These are phyloP conservation scores for Moxostoma hubbsi DNA, from an alignment of 2,797 vertebrate genomes.

Conservation along the genomic window DNA sequence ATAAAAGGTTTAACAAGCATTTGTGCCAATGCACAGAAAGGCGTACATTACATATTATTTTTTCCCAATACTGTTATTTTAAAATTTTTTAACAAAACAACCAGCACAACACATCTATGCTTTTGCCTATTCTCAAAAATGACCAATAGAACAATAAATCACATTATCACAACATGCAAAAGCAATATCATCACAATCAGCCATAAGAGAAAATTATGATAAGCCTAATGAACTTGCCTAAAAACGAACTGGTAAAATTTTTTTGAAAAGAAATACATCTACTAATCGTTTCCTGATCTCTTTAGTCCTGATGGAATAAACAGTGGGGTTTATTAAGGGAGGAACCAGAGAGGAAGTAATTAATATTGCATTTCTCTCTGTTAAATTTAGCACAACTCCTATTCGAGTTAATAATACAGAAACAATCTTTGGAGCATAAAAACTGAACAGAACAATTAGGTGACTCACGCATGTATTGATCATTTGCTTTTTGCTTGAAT, in stretches of 20 bases:
- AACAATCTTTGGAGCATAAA: conserved; percentile 39
- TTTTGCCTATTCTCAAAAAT: too few species aligned
- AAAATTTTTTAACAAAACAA: too few species aligned
- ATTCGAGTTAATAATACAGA: conserved; percentile 48
- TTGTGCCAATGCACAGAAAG: too few species aligned
- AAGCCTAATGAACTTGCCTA: background rate
- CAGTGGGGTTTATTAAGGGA: conserved; percentile 48
- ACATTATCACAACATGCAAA: too few species aligned
- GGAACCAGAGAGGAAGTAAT: conserved; percentile 39
- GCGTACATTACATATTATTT: too few species aligned
- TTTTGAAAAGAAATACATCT: background rate
- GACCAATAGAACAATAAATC: too few species aligned
- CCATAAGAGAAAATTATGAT: background rate
- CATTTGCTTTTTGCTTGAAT: conserved; percentile 4
- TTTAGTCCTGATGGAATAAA: conserved; percentile 54
- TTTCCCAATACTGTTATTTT: too few species aligned
- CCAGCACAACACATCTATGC: too few species aligned
- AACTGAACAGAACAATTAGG: conserved; percentile 40
- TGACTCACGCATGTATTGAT: conserved; percentile 46
- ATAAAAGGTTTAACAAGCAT: too few species aligned
- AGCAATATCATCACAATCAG: too few species aligned
- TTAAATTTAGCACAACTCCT: conserved; percentile 46
- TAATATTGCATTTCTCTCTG: conserved; percentile 43
- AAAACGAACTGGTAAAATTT: background rate
- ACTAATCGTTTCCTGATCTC: conserved; percentile 41